Conservation (phyloP, 2,888 invertebrate genomes). For the Tachystola acroxantha region DNA sequence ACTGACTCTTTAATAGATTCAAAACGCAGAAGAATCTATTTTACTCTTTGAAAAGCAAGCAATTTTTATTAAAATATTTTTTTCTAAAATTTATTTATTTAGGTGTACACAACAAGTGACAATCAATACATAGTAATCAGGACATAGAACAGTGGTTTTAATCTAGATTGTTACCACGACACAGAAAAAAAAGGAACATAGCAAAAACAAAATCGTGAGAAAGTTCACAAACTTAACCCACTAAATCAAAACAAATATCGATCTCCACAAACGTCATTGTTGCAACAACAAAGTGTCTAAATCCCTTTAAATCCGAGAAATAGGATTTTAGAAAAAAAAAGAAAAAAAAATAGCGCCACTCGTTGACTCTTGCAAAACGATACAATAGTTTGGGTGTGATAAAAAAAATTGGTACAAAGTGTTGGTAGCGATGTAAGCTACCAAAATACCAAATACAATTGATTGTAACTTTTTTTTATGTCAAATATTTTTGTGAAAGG, state of each 20-base stretch:
- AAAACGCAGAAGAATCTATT: too few species aligned
- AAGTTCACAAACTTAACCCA: constrained; percentile 28
- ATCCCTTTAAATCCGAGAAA: constrained; percentile 76
- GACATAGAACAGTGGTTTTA: too few species aligned
- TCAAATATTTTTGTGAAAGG: constrained; percentile 27
- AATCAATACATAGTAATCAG: too few species aligned
- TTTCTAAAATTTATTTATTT: too few species aligned
- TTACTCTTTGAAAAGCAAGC: too few species aligned
- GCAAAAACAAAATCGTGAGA: constrained; percentile 53
- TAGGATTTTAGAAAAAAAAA: constrained; percentile 62
- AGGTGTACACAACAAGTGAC: too few species aligned
- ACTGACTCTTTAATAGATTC: too few species aligned
- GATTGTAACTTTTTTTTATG: constrained; percentile 44
- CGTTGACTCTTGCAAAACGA: constrained; percentile 68
- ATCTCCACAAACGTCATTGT: constrained; percentile 67
- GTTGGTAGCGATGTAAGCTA: constrained; percentile 59
- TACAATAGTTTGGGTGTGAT: constrained; percentile 47
- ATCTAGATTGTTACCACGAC: too few species aligned
- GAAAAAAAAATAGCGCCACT: constrained; percentile 56
- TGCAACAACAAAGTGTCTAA: constrained; percentile 76
- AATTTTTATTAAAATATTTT: too few species aligned
- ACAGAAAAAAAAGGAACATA: too few species aligned
- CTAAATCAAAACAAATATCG: constrained; percentile 71
- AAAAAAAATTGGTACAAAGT: constrained; percentile 46
- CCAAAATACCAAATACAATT: constrained; percentile 64